These are phyloP conservation scores for Siniperca chuatsi DNA, from an alignment of 2,113 vertebrate genomes.

Conservation along the genomic window DNA sequence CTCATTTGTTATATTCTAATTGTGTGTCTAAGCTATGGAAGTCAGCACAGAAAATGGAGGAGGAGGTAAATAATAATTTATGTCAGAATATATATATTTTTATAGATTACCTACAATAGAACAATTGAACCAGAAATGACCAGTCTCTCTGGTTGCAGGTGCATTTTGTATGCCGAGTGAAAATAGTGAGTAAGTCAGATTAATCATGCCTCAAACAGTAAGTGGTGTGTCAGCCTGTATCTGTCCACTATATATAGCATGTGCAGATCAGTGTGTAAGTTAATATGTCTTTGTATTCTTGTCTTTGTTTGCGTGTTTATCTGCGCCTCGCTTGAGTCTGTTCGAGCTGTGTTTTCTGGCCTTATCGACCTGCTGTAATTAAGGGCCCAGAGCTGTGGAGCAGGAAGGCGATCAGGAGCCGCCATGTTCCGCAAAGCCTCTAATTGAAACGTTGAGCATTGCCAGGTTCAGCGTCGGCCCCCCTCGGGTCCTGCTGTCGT, in stretches of 20 bases:
- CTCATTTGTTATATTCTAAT: conserved; percentile 62
- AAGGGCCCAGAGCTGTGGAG: conserved; percentile 56
- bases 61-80: conserved; percentile 8
- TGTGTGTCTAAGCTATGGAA: conserved; percentile 48
- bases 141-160: not conserved
- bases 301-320: conserved; percentile 53
- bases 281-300: conserved; percentile 36
- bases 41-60: conserved; percentile 30
- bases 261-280: not conserved
- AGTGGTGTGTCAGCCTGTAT: conserved; percentile 9
- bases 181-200: conserved; percentile 7
- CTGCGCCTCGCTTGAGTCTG: conserved; percentile 39
- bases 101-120: not conserved
- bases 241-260: not conserved
- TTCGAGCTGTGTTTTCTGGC: conserved; percentile 57
- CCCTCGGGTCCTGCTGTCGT: conserved; percentile 55
- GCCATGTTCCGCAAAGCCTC: conserved; percentile 63
- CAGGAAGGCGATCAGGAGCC: conserved; percentile 65
- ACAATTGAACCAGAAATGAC: not conserved
- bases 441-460: conserved; percentile 78
- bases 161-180: not conserved
- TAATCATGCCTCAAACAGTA: conserved; percentile 30
- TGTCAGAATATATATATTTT: not conserved
- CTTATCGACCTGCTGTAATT: conserved; percentile 75
- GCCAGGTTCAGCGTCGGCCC: conserved; percentile 36